Evolutionary conservation across 2,113 vertebrate genomes (phyloP).

Genomic region (Rana temporaria): DNA sequence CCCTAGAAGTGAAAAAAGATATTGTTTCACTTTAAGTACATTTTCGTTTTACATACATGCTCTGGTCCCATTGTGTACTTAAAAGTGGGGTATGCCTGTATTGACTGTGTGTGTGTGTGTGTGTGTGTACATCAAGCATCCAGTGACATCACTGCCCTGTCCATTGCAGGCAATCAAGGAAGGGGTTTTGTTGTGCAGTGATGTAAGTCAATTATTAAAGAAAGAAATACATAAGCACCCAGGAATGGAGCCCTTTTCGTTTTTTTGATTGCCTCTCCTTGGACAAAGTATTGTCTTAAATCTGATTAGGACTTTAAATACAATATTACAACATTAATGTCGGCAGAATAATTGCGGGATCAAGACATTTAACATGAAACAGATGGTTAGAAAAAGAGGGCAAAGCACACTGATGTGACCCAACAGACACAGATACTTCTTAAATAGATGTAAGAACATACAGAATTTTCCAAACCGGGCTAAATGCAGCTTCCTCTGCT

Average conservation of each 20-base stretch:
- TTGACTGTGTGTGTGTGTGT: too few species aligned
- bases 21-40: too few species aligned
- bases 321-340: neutral
- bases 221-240: neutral
- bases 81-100: too few species aligned
- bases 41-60: too few species aligned
- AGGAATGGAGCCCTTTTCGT: neutral
- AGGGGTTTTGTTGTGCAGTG: neutral
- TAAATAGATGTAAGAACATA: neutral
- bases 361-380: neutral
- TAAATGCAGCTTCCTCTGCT: too few species aligned
- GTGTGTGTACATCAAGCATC: neutral
- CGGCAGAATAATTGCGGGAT: too few species aligned
- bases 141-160: neutral
- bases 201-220: neutral
- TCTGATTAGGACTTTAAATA: conserved; percentile 14
- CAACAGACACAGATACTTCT: neutral
- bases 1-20: too few species aligned
- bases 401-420: neutral
- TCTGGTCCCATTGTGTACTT: too few species aligned
- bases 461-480: too few species aligned
- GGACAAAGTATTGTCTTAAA: neutral
- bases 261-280: neutral
- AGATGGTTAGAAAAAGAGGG: conserved; percentile 1
- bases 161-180: neutral